Evolutionary conservation across 2,113 vertebrate species (phyloP), one percentile per base, ranked within the genome.

Genomic region (Dascyllus trimaculatus): DNA sequence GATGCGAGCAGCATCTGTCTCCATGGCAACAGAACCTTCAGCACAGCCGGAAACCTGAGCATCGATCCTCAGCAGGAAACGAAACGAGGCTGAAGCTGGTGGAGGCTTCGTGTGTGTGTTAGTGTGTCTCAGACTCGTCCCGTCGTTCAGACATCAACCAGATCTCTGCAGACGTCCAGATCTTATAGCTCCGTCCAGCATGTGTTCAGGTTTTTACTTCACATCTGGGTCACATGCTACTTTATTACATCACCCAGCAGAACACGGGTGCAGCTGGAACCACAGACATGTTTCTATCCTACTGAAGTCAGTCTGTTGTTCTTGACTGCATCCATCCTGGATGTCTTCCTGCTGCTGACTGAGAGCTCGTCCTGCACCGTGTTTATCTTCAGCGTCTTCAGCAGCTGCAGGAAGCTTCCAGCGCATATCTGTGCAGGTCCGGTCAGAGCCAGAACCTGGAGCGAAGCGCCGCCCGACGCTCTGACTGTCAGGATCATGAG

Each of bases 41-140:
- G 82, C 84, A 88, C 90, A 86, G 93, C 90, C 87, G 87, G 90
- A 90, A 82, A 87, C 67, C 72, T n/a, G 82, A 86, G 69, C 91
- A 93, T 94, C 79, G 93, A 94, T 94, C 85, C 85, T 81, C 85
- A 73, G 71, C 62, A 32, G 89, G 85, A 90, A 93, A 93, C 93
- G 85, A 92, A 93, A 92, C 91, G 82, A 87, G 86, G 80, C 71
- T 66, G 79, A 13, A 25, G 75, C 32, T 49, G 60, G 6, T 48
- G 78, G n/a, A n/a, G n/a, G n/a, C n/a, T n/a, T n/a, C 71, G 65
- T 75, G 45, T 24, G 56, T 40, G 48, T 58, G 29, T 60, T 45
- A 40, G 29, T 56, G 25, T 54, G n/a, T 40, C n/a, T n/a, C n/a
- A n/a, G n/a, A n/a, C n/a, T n/a, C n/a, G n/a, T n/a, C n/a, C n/a